Percentiles rank a stretch among this genome's conserved stretches.
phyloP scores from a whole-genome alignment of 2,797 vertebrate genomes.

The Siniperca scherzeri region DNA sequence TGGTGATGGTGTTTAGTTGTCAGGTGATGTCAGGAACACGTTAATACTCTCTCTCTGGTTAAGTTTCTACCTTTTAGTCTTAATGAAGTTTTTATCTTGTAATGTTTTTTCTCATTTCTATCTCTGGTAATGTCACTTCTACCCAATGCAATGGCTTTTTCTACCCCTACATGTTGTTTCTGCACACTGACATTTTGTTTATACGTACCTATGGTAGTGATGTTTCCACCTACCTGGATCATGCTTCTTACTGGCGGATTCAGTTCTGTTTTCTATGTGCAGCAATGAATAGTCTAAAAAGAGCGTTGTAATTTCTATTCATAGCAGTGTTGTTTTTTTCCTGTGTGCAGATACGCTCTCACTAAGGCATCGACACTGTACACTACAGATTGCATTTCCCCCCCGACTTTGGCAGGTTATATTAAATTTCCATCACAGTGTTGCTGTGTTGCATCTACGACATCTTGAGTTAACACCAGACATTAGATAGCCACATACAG shows the following conservation, averaged over 20 bases:
- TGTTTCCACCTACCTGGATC: neutral
- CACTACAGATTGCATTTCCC: conserved; percentile 29
- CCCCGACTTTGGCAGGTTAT: conserved; percentile 19
- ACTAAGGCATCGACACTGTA: conserved; percentile 19
- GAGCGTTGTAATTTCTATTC: neutral
- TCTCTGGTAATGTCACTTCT: neutral
- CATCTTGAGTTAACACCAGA: neutral
- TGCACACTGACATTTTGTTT: neutral
- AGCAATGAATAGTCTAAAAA: neutral
- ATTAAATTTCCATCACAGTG: conserved; percentile 43
- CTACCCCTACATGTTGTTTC: neutral
- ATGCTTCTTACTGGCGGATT: neutral
- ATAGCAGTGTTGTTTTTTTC: neutral
- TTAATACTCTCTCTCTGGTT: neutral
- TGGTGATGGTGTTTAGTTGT: neutral
- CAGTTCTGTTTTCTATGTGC: neutral
- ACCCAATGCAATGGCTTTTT: neutral
- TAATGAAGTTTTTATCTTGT: neutral
- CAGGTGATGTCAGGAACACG: neutral
- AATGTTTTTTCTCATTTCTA: neutral
- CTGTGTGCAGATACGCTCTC: conserved; percentile 13
- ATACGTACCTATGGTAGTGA: neutral
- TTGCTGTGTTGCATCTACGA: conserved; percentile 6
- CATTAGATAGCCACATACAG: neutral
- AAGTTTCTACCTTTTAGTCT: conserved; percentile 1